Evolutionary conservation across 2,888 invertebrate genomes (phyloP).

Genomic region (Apotomis betuletana): DNA sequence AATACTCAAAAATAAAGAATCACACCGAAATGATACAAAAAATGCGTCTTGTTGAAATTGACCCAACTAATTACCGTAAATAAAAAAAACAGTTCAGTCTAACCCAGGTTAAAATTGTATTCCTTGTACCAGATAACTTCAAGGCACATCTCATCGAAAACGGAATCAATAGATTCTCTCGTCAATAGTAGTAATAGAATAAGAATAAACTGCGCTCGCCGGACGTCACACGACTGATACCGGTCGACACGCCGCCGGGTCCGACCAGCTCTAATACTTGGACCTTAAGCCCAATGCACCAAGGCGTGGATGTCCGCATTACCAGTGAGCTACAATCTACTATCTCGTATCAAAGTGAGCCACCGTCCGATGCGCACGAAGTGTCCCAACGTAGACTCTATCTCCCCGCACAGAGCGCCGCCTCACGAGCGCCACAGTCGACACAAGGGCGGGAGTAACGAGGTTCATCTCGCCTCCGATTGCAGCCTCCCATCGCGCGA

Average conservation of each 20-base stretch:
- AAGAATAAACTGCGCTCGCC: background rate
- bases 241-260: background rate
- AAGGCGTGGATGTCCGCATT: background rate
- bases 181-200: background rate
- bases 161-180: background rate
- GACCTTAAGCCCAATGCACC: too few species aligned
- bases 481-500: background rate
- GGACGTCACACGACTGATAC: background rate
- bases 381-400: background rate
- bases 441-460: conserved; percentile 4
- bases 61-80: too few species aligned
- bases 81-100: too few species aligned
- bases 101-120: too few species aligned
- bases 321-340: background rate
- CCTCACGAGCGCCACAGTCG: background rate
- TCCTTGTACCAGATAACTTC: too few species aligned
- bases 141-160: background rate
- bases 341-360: conserved; percentile 8
- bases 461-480: conserved; percentile 16
- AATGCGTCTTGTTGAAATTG: too few species aligned
- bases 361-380: background rate
- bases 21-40: too few species aligned
- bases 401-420: background rate
- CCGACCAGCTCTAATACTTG: too few species aligned
- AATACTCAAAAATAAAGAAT: too few species aligned